These are phyloP conservation scores for Stramonita haemastoma DNA, from an alignment of 2,888 invertebrate species.

Conservation along the genomic window DNA sequence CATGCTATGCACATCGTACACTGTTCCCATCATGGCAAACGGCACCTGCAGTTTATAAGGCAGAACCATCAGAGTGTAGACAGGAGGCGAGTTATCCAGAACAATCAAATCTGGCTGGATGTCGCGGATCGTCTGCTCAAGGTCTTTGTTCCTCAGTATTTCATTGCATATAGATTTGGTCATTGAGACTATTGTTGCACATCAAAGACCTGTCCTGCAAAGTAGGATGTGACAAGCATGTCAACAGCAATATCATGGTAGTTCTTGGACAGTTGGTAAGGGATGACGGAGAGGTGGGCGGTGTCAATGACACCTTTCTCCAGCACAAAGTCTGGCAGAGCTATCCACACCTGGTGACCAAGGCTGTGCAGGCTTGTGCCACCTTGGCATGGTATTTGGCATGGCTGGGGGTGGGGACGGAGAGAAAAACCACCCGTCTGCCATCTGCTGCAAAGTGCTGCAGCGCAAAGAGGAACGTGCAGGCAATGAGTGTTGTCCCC, in stretches of 20 bases:
- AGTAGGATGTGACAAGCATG: too few relatives aligned
- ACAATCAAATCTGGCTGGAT: background rate
- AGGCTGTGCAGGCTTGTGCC: background rate
- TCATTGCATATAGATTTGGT: too few relatives aligned
- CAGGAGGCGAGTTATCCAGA: background rate
- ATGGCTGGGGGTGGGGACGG: background rate
- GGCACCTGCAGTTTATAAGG: slow-evolving; percentile 37
- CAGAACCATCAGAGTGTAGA: slow-evolving; percentile 31
- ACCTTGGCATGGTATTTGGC: background rate
- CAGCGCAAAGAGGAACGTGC: background rate
- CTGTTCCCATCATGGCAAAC: slow-evolving; percentile 37
- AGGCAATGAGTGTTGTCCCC: background rate
- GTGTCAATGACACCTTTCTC: background rate
- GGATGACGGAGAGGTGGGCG: background rate
- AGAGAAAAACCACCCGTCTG: background rate
- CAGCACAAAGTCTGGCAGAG: background rate
- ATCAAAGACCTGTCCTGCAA: too few relatives aligned
- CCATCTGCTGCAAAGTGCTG: background rate
- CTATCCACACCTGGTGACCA: background rate
- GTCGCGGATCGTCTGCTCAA: background rate
- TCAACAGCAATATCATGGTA: background rate
- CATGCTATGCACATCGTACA: slow-evolving; percentile 15
- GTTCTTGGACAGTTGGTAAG: background rate
- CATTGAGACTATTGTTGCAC: background rate
- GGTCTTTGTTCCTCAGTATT: too few relatives aligned